These are phyloP conservation scores for Pampusana beccarii DNA, from an alignment of 2,113 vertebrate genomes.

Conservation along the genomic window DNA sequence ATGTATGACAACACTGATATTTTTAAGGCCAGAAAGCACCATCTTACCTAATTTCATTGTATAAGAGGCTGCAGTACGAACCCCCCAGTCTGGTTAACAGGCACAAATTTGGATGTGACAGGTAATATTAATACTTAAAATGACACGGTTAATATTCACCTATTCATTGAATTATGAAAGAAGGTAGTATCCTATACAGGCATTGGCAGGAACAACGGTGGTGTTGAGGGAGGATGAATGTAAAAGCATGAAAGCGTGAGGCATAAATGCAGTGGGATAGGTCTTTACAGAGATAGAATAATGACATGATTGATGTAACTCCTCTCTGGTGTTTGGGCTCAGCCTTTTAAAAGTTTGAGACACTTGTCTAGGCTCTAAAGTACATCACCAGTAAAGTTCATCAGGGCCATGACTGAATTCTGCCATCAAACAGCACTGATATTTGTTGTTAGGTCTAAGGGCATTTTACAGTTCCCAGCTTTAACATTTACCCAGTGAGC, in stretches of 20 bases:
- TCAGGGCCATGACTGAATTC: background rate
- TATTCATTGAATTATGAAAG: background rate
- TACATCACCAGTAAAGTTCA: background rate
- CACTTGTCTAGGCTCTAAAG: background rate
- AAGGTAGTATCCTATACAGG: background rate
- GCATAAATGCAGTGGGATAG: background rate
- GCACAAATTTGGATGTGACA: background rate
- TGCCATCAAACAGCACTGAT: background rate
- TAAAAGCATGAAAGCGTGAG: background rate
- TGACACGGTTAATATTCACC: background rate
- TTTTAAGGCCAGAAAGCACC: background rate
- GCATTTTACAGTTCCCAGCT: background rate
- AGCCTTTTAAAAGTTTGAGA: background rate
- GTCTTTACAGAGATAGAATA: background rate
- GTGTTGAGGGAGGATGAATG: background rate
- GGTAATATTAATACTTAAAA: background rate
- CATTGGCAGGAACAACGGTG: background rate
- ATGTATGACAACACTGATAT: background rate
- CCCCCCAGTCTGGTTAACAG: background rate
- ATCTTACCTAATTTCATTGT: background rate
- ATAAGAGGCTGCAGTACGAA: background rate
- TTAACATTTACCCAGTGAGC: slow-evolving; percentile 20
- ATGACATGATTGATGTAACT: background rate
- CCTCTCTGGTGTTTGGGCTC: background rate
- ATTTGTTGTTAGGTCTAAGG: slow-evolving; percentile 21